Evolutionary conservation across 2,797 vertebrate genomes (phyloP), one percentile per base, ranked within the genome.

Genomic region (Chromobotia macracanthus): DNA sequence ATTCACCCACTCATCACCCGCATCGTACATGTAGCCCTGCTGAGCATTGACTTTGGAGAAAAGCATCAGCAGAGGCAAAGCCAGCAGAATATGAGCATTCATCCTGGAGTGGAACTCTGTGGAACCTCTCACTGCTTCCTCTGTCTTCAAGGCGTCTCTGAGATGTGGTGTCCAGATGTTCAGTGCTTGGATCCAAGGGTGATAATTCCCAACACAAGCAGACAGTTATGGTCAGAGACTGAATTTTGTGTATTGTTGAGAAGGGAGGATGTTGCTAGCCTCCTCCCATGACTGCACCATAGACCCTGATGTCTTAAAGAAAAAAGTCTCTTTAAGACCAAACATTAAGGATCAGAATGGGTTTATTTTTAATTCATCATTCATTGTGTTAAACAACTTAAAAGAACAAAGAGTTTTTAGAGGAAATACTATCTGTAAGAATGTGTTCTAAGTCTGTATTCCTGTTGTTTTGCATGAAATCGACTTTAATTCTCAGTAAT

Each of bases 121-220:
- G 21, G 6, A 84, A 82, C 82, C 68, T 83, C 53, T 87, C 84
- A 87, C 89, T 87, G 89, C 85, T 83, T 91, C 74, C 75, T 81
- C 84, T 91, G 91, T 18, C 38, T 88, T 95, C 94, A 93, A 95
- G 89, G 86, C 18, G 38, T 89, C 88, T 21, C 89, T 77, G 66
- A 84, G 77, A 84, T 94, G 94, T 92, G 92, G 88, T 90, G 63
- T 90, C 95, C 97, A 98, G 97, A 98, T 99, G 96, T 96, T 95
- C 88, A 73, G 69, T 83, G 87, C 91, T 85, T 66, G 87, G 77
- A 88, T 93, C 93, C 93, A 94, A 90, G 86, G 85, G 89, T 88
- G 90, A 89, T 94, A 93, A 96, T 93, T 89, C 89, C 79, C 81
- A 86, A 87, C 90, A 88, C 87, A 66, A 83, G 87, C 44, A 89